Evolutionary conservation across 2,888 invertebrate species (phyloP), one percentile per base, ranked within the genome.

Genomic region (Drosophila prolongata): DNA sequence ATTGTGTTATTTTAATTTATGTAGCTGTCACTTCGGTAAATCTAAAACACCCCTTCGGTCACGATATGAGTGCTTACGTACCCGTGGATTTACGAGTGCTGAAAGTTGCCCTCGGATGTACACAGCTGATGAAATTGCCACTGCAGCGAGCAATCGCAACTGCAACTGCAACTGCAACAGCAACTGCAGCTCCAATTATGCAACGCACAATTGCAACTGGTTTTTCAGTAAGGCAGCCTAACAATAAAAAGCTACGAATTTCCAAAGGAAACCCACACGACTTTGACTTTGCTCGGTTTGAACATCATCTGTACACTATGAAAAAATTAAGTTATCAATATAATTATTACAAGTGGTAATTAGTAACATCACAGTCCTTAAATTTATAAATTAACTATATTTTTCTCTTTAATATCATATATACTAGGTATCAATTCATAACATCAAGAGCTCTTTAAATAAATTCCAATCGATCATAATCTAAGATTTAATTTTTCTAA

Each of bases 1-100:
- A 87, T 84, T 89, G 85, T 89, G 89, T 89, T 82, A 81, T 60
- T 81, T 59, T 87, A 81, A 85, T 89, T 85, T 89, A 85, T 85
- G 87, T 85, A 68, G 47, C 71, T 83, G 83, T 83, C 88, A 86
- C 58, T 30, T 81, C 56, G 75, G 38, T 37, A 42, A 66, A 74
- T 52, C 57, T 43, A 27, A 40, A 47, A 35, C 87, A 84, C 80
- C 80, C 76, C 76, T 67, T 27, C 16, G 70, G 83, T 78, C 87
- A 87, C 88, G 82, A 77, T 58, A 53, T 30, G 35, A 24, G 8
- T 30, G 27, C 46, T 24, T 46, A 37, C 3, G 44, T n/a, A 35
- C 27, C 16, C 3, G 11, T 14, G 38, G 34, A 69, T 13, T 44
- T 54, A 70, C 58, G 49, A 52, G 30, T 38, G 54, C 60, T 65